phyloP scores from a whole-genome alignment of 2,888 invertebrate species.

The Cantharis lateralis region DNA sequence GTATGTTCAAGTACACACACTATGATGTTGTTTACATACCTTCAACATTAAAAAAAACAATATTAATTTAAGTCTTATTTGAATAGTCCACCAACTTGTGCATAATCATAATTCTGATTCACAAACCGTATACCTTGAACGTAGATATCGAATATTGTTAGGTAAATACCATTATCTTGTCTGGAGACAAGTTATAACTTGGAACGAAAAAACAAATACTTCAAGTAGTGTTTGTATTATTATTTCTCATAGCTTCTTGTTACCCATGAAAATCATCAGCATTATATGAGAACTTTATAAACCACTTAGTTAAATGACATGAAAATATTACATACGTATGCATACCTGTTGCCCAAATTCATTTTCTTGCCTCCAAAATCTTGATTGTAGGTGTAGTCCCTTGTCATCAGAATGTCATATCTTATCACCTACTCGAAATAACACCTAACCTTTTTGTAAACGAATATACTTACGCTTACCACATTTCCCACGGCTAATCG shows the following conservation, averaged over 20 bases:
- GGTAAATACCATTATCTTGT: slow-evolving; percentile 52
- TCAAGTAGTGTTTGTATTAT: slow-evolving; percentile 48
- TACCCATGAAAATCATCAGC: slow-evolving; percentile 8
- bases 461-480: not conserved
- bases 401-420: not conserved
- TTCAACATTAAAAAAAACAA: slow-evolving; percentile 7
- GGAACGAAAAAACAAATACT: slow-evolving; percentile 44
- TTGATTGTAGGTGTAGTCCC: not conserved
- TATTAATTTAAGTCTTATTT: slow-evolving; percentile 14
- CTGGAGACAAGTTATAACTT: slow-evolving; percentile 37
- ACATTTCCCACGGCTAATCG: not conserved
- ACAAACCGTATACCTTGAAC: slow-evolving; percentile 6
- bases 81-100: slow-evolving; percentile 14
- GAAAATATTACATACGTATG: not conserved
- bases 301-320: not conserved
- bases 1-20: not conserved
- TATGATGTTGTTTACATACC: slow-evolving; percentile 8
- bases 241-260: slow-evolving; percentile 41
- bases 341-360: not conserved
- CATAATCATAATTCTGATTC: slow-evolving; percentile 25
- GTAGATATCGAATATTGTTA: slow-evolving; percentile 41
- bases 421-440: not conserved
- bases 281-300: slow-evolving; percentile 1
- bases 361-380: not conserved
- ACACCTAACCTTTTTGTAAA: not conserved